Evolutionary conservation across 2,888 invertebrate species (phyloP).

Genomic region (Conomelus anceps): DNA sequence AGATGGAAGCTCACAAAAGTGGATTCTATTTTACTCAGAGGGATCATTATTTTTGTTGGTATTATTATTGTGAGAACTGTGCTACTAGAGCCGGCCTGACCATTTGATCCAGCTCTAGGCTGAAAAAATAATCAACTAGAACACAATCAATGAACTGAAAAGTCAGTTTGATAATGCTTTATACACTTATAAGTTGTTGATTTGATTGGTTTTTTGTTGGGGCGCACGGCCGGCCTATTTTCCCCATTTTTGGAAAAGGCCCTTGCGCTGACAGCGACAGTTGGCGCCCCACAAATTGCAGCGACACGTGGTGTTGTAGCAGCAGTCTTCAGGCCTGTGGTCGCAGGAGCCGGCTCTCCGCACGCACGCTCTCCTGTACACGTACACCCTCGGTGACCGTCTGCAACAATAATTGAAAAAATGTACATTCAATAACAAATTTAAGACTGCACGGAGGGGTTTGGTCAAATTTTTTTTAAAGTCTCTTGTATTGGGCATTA

Average conservation of each 20-base stretch:
- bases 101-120: background rate
- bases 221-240: conserved; percentile 26
- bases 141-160: background rate
- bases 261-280: conserved; percentile 81
- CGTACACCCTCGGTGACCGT: conserved; percentile 32
- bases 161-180: background rate
- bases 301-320: conserved; percentile 76
- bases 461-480: no score
- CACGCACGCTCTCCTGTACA: conserved; percentile 49
- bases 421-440: no score
- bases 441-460: no score
- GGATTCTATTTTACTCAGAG: no score
- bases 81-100: background rate
- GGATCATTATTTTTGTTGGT: no score
- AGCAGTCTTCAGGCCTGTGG: conserved; percentile 77
- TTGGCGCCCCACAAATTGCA: conserved; percentile 87
- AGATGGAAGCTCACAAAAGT: background rate
- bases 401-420: conserved; percentile 32
- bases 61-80: no score
- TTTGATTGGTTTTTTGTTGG: background rate
- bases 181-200: background rate
- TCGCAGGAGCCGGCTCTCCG: conserved; percentile 77
- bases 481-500: no score
- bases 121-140: background rate
- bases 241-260: conserved; percentile 74